Evolutionary conservation across 2,888 invertebrate genomes (phyloP).

Genomic region (Malthinus seriepunctatus): DNA sequence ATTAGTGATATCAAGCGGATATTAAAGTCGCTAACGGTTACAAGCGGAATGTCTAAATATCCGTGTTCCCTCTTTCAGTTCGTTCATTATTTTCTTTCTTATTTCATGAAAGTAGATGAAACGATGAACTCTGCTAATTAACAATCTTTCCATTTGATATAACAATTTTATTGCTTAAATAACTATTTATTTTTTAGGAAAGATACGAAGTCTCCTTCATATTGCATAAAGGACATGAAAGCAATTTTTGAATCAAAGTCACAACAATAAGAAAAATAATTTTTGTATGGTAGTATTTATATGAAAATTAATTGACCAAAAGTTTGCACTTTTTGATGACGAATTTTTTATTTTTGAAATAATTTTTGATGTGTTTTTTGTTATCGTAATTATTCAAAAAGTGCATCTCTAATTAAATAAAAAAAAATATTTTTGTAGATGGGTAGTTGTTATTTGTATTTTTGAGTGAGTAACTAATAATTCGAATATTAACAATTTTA

Average conservation of each 20-base stretch:
- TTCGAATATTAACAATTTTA: conserved; percentile 10
- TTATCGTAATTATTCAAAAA: conserved; percentile 13
- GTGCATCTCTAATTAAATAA: conserved; percentile 19
- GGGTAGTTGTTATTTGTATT: conserved; percentile 22
- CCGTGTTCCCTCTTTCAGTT: too few relatives aligned
- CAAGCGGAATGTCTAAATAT: too few relatives aligned
- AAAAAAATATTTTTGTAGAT: conserved; percentile 28
- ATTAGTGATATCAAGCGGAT: too few relatives aligned
- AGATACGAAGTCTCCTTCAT: conserved; percentile 71
- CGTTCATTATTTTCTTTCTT: too few relatives aligned
- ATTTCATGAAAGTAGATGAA: too few relatives aligned
- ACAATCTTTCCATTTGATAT: too few relatives aligned
- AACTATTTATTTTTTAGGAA: conserved; percentile 64
- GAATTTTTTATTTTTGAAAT: conserved; percentile 1
- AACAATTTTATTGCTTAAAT: too few relatives aligned
- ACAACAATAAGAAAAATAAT: conserved; percentile 45
- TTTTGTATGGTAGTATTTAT: conserved; percentile 12
- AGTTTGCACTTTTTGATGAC: conserved; percentile 23
- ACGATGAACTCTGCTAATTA: too few relatives aligned
- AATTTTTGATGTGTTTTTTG: conserved; percentile 12
- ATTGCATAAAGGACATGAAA: conserved; percentile 80
- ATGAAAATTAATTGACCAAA: conserved; percentile 20
- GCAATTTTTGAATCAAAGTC: conserved; percentile 80
- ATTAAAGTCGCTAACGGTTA: too few relatives aligned
- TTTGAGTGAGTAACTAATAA: conserved; percentile 4